A percentile compares a stretch with the other conserved stretches of the same genome.
These are phyloP conservation scores for Trypoxylus dichotomus DNA, from an alignment of 1,140 invertebrate species.

Conservation along the genomic window DNA sequence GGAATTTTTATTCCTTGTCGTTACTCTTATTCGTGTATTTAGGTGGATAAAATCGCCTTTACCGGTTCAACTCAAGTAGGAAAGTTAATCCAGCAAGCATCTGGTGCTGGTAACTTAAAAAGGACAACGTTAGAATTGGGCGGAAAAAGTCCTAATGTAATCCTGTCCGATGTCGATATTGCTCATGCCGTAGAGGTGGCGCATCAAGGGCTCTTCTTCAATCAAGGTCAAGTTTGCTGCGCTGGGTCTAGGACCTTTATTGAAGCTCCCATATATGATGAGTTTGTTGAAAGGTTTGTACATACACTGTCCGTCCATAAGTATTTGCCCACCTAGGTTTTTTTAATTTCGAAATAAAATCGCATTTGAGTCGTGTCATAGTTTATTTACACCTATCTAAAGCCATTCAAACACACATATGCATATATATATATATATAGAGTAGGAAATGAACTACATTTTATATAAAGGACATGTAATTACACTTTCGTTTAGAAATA, in stretches of 20 bases:
- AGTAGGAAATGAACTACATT: too few relatives aligned
- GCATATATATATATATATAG: too few relatives aligned
- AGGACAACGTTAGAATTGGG: conserved; percentile 91
- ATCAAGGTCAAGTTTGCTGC: conserved; percentile 75
- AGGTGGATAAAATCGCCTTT: conserved; percentile 71
- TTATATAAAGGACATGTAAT: too few relatives aligned
- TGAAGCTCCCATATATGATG: conserved; percentile 92
- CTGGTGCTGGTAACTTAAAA: conserved; percentile 82
- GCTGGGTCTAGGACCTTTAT: conserved; percentile 87
- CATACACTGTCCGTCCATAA: too few relatives aligned
- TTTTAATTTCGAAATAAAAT: too few relatives aligned
- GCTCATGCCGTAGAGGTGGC: conserved; percentile 77
- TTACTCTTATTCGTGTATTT: background rate
- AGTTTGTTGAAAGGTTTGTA: conserved; percentile 86
- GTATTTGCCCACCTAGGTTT: too few relatives aligned
- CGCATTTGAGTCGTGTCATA: too few relatives aligned
- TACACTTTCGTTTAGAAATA: too few relatives aligned
- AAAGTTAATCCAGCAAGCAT: conserved; percentile 79
- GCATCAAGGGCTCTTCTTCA: conserved; percentile 84
- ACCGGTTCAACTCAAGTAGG: conserved; percentile 91
- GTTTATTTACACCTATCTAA: too few relatives aligned
- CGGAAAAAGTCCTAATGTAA: conserved; percentile 93
- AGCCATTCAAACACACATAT: too few relatives aligned
- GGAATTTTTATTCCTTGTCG: too few relatives aligned
- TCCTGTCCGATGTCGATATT: conserved; percentile 83